phyloP scores from a whole-genome alignment of 1,140 invertebrate species.

The Physella acuta region DNA sequence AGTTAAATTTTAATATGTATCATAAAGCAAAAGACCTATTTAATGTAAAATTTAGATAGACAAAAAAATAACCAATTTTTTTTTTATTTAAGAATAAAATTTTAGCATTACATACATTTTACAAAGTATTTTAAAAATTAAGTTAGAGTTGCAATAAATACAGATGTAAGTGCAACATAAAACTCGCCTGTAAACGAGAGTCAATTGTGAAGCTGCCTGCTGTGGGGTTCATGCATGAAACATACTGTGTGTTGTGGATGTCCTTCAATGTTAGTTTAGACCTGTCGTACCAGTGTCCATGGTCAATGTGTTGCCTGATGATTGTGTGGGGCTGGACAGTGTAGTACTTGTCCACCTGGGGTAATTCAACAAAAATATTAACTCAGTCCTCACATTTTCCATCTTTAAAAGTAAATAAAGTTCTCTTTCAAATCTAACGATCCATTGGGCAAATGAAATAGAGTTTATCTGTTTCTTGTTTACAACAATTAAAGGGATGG shows the following conservation, averaged over 20 bases:
- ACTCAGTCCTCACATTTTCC: background rate
- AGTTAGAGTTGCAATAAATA: too few relatives aligned
- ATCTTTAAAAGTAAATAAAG: slow-evolving; percentile 2
- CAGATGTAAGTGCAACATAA: background rate
- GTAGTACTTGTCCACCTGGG: slow-evolving; percentile 84
- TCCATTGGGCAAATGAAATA: too few relatives aligned
- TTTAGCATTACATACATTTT: too few relatives aligned
- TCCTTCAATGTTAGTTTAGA: slow-evolving; percentile 89
- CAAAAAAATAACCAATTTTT: background rate
- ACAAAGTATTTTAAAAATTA: too few relatives aligned
- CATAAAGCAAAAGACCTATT: slow-evolving; percentile 44
- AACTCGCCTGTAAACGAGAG: slow-evolving; percentile 75
- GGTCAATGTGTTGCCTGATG: slow-evolving; percentile 92
- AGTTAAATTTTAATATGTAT: too few relatives aligned
- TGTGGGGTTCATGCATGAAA: slow-evolving; percentile 96
- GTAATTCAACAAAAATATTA: background rate
- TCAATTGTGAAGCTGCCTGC: slow-evolving; percentile 96
- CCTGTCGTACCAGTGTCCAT: slow-evolving; percentile 89
- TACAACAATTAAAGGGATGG: too few relatives aligned
- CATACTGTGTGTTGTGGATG: slow-evolving; percentile 94
- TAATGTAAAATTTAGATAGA: background rate
- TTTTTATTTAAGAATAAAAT: background rate
- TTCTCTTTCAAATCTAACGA: too few relatives aligned
- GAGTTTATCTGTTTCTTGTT: background rate
- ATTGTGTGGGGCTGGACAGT: slow-evolving; percentile 95